These are phyloP conservation scores for Sinocyclocheilus anophthalmus DNA, from an alignment of 2,113 vertebrate genomes.

Conservation along the genomic window DNA sequence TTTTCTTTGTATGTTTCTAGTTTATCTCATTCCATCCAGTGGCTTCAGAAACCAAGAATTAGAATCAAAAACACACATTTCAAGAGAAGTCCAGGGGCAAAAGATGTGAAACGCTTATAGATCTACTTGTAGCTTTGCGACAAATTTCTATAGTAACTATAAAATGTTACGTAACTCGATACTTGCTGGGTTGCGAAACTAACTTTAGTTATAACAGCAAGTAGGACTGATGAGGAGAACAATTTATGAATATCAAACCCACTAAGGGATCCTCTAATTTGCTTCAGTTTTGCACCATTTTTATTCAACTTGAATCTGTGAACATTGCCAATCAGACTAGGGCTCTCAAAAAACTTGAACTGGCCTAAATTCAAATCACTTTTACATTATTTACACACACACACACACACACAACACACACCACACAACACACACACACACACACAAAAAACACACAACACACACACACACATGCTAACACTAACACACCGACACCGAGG, in stretches of 20 bases:
- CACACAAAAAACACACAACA: too few relatives aligned
- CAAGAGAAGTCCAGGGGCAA: neutral
- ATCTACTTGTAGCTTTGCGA: neutral
- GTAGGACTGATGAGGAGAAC: neutral
- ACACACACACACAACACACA: too few relatives aligned
- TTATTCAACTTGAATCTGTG: neutral
- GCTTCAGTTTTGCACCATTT: neutral
- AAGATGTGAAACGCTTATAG: neutral
- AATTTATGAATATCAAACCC: too few relatives aligned
- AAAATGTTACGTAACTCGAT: neutral
- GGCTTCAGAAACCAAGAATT: conserved; percentile 3
- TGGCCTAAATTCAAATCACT: too few relatives aligned
- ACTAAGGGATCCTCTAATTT: neutral
- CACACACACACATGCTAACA: too few relatives aligned
- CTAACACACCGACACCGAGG: too few relatives aligned
- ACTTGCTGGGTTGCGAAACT: neutral
- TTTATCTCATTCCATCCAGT: conserved; percentile 18
- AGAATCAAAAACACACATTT: neutral
- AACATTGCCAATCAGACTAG: neutral
- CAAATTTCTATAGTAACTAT: neutral
- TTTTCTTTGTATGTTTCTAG: neutral
- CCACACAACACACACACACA: too few relatives aligned
- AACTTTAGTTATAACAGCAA: neutral
- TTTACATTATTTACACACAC: too few relatives aligned
- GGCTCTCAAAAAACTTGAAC: neutral